phyloP scores from a whole-genome alignment of 35 echinoderm and acorn worm species.

The Anneissia japonica region DNA sequence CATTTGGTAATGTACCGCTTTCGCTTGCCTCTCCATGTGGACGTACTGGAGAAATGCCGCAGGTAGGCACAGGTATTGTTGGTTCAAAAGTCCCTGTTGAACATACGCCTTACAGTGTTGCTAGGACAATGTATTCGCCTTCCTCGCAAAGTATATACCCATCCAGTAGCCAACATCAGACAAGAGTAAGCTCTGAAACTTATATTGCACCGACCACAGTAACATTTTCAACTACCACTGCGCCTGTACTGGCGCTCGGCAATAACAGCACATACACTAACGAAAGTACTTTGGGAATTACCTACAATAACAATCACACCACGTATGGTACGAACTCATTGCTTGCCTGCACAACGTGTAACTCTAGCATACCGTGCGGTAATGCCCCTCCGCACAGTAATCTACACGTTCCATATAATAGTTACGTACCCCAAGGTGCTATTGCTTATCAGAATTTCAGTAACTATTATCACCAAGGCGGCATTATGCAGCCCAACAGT shows the following conservation, averaged over 20 bases:
- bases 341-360: slow-evolving; percentile 50
- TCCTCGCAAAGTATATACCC: background rate
- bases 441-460: slow-evolving; percentile 63
- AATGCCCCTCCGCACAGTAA: slow-evolving; percentile 10
- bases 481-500: slow-evolving; percentile 28
- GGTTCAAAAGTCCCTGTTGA: background rate
- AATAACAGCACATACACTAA: slow-evolving; percentile 9
- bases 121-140: background rate
- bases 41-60: background rate
- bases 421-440: slow-evolving; percentile 7
- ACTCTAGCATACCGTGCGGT: slow-evolving; percentile 50
- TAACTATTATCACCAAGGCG: slow-evolving; percentile 64
- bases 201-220: slow-evolving; percentile 55
- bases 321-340: slow-evolving; percentile 11
- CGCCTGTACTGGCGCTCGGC: slow-evolving; percentile 20
- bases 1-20: background rate
- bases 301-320: slow-evolving; percentile 52
- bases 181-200: background rate
- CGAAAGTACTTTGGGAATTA: background rate
- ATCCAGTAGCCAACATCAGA: background rate
- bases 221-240: slow-evolving; percentile 41
- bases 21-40: background rate
- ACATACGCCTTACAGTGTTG: background rate
- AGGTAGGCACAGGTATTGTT: background rate
- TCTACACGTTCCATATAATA: slow-evolving; percentile 10